phyloP scores from a whole-genome alignment of 2,888 invertebrate species.

The Nineta flava region DNA sequence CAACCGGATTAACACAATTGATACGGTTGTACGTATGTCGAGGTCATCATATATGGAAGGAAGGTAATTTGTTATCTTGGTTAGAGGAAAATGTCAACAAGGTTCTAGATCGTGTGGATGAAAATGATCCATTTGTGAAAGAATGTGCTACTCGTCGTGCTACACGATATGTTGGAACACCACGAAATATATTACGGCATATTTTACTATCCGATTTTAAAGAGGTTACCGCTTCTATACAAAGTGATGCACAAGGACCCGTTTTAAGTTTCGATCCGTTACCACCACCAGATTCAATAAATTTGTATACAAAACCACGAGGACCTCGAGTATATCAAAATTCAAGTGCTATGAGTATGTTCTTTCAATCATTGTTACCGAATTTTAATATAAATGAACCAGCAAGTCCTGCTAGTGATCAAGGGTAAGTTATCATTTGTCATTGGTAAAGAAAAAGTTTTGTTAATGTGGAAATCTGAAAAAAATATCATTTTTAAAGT shows the following conservation, averaged over 20 bases:
- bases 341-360: constrained; percentile 33
- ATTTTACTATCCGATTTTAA: constrained; percentile 55
- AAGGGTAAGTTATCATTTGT: constrained; percentile 16
- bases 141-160: constrained; percentile 44
- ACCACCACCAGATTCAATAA: constrained; percentile 58
- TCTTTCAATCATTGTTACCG: constrained; percentile 57
- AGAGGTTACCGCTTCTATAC: constrained; percentile 40
- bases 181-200: constrained; percentile 50
- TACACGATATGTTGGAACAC: constrained; percentile 43
- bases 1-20: constrained; percentile 49
- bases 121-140: constrained; percentile 37
- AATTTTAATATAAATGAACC: constrained; percentile 43
- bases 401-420: constrained; percentile 11
- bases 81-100: constrained; percentile 53
- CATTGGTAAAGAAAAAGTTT: constrained; percentile 1
- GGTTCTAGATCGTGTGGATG: constrained; percentile 46
- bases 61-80: constrained; percentile 56
- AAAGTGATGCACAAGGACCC: constrained; percentile 36
- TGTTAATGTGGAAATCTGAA: constrained; percentile 1
- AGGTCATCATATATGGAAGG: constrained; percentile 64
- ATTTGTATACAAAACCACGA: constrained; percentile 45
- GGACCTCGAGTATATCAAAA: constrained; percentile 19
- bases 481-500: neutral
- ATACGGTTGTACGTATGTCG: constrained; percentile 57
- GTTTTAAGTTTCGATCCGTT: constrained; percentile 64